These are phyloP conservation scores for Hartigia nigra DNA, from an alignment of 2,888 invertebrate species.

Conservation along the genomic window DNA sequence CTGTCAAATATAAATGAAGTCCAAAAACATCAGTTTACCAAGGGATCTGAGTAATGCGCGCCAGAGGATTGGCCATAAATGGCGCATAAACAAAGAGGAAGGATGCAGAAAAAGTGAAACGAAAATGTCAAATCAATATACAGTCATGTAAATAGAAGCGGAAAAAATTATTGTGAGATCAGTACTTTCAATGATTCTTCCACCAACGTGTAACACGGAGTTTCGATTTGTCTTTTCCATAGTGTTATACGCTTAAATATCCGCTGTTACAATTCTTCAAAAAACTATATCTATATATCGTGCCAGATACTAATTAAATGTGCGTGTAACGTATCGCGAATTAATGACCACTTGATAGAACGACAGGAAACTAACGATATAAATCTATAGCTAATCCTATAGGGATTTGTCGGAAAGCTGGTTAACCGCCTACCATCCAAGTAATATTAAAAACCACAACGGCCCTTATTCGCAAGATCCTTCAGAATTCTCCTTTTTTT, in stretches of 20 bases:
- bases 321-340: constrained; percentile 17
- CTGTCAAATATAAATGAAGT: background rate
- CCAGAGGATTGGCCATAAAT: too few species aligned
- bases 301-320: constrained; percentile 12
- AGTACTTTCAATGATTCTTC: background rate
- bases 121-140: background rate
- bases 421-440: constrained; percentile 16
- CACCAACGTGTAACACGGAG: background rate
- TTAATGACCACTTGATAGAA: constrained; percentile 16
- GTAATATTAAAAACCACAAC: constrained; percentile 17
- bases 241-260: background rate
- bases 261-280: background rate
- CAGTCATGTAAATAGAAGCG: background rate
- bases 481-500: background rate
- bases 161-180: background rate
- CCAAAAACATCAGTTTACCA: background rate
- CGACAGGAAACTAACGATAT: constrained; percentile 21
- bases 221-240: background rate
- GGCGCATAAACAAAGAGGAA: too few species aligned
- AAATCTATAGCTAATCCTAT: constrained; percentile 30
- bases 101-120: background rate
- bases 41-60: too few species aligned
- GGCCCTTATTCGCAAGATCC: background rate
- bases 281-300: background rate
- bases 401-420: constrained; percentile 22